Evolutionary conservation across 1,140 invertebrate genomes (phyloP).

Genomic region (Ceratosolen solmsi): DNA sequence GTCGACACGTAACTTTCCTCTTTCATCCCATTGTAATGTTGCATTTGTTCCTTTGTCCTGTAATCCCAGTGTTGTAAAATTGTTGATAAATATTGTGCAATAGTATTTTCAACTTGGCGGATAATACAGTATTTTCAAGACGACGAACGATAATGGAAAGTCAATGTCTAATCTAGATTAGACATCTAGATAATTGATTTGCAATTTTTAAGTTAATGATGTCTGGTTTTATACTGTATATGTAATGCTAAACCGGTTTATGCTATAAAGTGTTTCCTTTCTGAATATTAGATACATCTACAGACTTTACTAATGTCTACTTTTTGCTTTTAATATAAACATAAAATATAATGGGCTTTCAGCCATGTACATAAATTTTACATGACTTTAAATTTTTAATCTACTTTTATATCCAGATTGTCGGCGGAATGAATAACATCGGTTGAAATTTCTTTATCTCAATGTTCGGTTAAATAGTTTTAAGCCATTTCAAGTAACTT

Average conservation of each 20-base stretch:
- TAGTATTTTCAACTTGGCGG: too few species aligned
- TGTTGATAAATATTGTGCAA: too few species aligned
- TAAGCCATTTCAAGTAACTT: not conserved
- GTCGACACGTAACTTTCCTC: not conserved
- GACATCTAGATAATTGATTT: too few species aligned
- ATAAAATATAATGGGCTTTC: not conserved
- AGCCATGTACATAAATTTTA: not conserved
- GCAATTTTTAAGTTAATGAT: too few species aligned
- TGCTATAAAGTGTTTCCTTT: not conserved
- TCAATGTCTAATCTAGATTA: too few species aligned
- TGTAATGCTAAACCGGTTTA: slow-evolving; percentile 12
- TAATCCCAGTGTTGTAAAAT: too few species aligned
- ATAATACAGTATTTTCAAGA: too few species aligned
- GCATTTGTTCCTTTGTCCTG: not conserved
- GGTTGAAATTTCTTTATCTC: not conserved
- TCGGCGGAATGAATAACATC: not conserved
- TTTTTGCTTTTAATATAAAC: not conserved
- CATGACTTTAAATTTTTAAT: not conserved
- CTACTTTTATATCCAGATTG: not conserved
- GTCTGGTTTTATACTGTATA: too few species aligned
- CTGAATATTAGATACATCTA: not conserved
- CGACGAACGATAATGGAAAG: too few species aligned
- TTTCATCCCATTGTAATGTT: not conserved
- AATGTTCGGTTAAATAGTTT: not conserved
- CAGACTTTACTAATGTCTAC: not conserved